Percentiles rank a stretch among this genome's conserved stretches.
These are phyloP conservation scores for Taenioides sp. DNA, from an alignment of 2,797 vertebrate species.

Conservation along the genomic window DNA sequence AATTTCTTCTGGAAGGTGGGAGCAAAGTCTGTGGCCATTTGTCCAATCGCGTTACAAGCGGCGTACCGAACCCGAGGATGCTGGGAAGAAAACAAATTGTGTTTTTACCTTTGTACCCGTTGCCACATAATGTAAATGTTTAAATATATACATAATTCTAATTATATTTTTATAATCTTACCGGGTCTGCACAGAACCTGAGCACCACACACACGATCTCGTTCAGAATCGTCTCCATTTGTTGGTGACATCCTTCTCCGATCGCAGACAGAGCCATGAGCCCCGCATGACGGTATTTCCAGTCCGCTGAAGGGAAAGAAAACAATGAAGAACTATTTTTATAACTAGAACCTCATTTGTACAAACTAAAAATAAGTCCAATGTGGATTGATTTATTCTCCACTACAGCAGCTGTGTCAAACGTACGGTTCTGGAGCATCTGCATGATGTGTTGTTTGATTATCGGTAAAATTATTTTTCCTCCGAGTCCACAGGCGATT, in stretches of 20 bases:
- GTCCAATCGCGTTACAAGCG: slow-evolving; percentile 95
- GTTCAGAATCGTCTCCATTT: slow-evolving; percentile 97
- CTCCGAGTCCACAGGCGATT: slow-evolving; percentile 96
- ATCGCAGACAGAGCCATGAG: slow-evolving; percentile 98
- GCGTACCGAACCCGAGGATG: slow-evolving; percentile 97
- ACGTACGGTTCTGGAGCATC: slow-evolving; percentile 98
- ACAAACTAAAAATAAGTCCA: background rate
- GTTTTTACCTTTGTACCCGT: no score
- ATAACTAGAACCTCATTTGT: no score
- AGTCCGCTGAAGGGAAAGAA: slow-evolving; percentile 82
- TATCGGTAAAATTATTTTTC: slow-evolving; percentile 96
- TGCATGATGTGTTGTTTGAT: slow-evolving; percentile 99
- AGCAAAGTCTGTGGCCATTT: slow-evolving; percentile 99
- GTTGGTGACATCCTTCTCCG: slow-evolving; percentile 97
- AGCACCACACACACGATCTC: slow-evolving; percentile 97
- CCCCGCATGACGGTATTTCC: slow-evolving; percentile 96
- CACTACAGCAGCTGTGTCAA: background rate
- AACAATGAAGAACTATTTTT: no score
- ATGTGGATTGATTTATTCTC: background rate
- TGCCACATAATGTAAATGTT: no score
- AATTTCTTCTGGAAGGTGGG: slow-evolving; percentile 99
- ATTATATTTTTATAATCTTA: slow-evolving; percentile 70
- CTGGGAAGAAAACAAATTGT: slow-evolving; percentile 57
- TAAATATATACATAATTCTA: no score
- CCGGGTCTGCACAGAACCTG: slow-evolving; percentile 93